phyloP scores from a whole-genome alignment of 37 sponge, comb jelly and placozoan species.

The Dysidea cf. avara region DNA sequence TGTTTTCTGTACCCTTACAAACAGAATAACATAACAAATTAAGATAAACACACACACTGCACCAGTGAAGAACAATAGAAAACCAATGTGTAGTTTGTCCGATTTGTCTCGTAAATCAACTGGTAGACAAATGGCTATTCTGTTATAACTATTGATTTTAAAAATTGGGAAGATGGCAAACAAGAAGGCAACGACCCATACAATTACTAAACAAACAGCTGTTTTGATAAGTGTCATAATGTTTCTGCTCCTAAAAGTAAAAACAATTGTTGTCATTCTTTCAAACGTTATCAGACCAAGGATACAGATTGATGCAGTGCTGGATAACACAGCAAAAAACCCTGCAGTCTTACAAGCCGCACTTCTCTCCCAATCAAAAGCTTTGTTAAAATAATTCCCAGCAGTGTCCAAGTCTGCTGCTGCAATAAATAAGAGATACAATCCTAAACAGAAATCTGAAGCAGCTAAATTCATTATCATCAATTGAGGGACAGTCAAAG shows the following conservation, averaged over 20 bases:
- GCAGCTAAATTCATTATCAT: conserved; percentile 53
- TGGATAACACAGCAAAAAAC: conserved; percentile 65
- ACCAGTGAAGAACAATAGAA: conserved; percentile 39
- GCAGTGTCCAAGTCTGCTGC: conserved; percentile 38
- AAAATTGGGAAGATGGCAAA: conserved; percentile 34
- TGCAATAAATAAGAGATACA: conserved; percentile 64
- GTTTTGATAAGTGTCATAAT: conserved; percentile 7
- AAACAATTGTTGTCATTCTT: conserved; percentile 44
- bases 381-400: conserved; percentile 31
- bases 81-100: conserved; percentile 28
- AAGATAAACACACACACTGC: conserved; percentile 49
- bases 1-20: conserved; percentile 14
- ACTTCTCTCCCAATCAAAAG: conserved; percentile 52
- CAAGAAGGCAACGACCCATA: conserved; percentile 49
- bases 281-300: conserved; percentile 69
- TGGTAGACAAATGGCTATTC: conserved; percentile 60
- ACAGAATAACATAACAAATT: conserved; percentile 43
- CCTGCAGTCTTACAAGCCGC: conserved; percentile 60
- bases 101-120: conserved; percentile 12
- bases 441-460: conserved; percentile 66
- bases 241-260: background rate
- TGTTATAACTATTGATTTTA: conserved; percentile 44
- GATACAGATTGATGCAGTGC: conserved; percentile 44
- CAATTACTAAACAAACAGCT: conserved; percentile 26
- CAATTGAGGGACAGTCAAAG: background rate